Conservation (phyloP, 2,888 invertebrate genomes). For the Adela reaumurella region DNA sequence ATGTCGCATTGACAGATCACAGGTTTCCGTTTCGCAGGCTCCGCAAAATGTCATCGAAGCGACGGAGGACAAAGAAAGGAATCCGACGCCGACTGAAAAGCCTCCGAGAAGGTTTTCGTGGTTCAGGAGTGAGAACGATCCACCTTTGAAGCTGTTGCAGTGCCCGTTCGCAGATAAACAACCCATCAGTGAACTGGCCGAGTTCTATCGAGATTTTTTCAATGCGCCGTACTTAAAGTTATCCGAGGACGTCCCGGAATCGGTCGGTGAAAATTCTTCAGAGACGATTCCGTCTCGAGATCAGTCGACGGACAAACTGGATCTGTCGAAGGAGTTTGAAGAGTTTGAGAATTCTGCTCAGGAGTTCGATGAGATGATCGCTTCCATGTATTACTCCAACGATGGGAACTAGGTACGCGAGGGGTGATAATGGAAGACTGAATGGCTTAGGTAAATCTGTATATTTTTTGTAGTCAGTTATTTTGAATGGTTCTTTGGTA, state of each 20-base stretch:
- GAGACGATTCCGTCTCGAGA: slow-evolving; percentile 22
- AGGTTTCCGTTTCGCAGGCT: background rate
- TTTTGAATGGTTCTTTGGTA: background rate
- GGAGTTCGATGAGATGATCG: slow-evolving; percentile 73
- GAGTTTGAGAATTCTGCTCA: slow-evolving; percentile 69
- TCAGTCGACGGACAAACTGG: slow-evolving; percentile 30
- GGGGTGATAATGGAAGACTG: background rate
- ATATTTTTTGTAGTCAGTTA: background rate
- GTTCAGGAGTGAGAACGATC: slow-evolving; percentile 49
- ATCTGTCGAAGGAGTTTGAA: slow-evolving; percentile 68
- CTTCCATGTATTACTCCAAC: slow-evolving; percentile 53
- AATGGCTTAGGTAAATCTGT: background rate
- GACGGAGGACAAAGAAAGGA: slow-evolving; percentile 20
- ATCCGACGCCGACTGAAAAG: slow-evolving; percentile 37
- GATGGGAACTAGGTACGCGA: background rate
- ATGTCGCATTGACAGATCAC: slow-evolving; percentile 27
- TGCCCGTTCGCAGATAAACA: slow-evolving; percentile 75
- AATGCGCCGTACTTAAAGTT: slow-evolving; percentile 57
- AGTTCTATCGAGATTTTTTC: slow-evolving; percentile 79
- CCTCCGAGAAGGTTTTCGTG: slow-evolving; percentile 44
- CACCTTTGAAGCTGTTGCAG: slow-evolving; percentile 67
- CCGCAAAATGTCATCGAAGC: background rate
- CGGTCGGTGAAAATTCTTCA: slow-evolving; percentile 18
- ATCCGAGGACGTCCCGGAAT: slow-evolving; percentile 21
- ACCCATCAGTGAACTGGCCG: slow-evolving; percentile 69